phyloP scores from a whole-genome alignment of 1,140 invertebrate species.

The Neelides sp. region DNA sequence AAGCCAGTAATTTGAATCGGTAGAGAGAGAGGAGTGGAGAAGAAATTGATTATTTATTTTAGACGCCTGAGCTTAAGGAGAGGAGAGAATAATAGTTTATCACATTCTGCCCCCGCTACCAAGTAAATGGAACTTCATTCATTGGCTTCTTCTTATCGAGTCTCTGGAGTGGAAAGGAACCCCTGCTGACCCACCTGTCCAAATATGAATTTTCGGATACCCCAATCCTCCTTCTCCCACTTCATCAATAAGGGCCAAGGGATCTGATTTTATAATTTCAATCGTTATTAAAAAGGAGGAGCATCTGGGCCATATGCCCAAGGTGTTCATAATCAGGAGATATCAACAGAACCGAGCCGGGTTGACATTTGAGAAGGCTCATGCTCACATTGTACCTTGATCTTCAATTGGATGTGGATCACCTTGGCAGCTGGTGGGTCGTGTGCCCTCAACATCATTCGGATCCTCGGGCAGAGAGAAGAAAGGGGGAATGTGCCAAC shows the following conservation, averaged over 20 bases:
- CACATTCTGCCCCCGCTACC: neutral
- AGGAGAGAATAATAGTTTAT: neutral
- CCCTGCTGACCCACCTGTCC: slow-evolving; percentile 18
- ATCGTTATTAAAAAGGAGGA: too few species aligned
- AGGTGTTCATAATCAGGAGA: too few species aligned
- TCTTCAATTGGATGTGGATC: too few species aligned
- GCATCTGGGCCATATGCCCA: too few species aligned
- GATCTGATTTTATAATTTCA: too few species aligned
- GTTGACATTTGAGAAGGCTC: too few species aligned
- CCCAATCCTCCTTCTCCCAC: too few species aligned
- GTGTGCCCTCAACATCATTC: slow-evolving; percentile 19
- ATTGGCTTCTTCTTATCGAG: neutral
- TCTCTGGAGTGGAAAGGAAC: slow-evolving; percentile 8
- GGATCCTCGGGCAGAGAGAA: slow-evolving; percentile 13
- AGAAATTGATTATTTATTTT: slow-evolving; percentile 25
- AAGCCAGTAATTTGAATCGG: neutral
- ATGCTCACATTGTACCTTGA: too few species aligned
- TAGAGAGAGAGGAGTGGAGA: neutral
- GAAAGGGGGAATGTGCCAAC: too few species aligned
- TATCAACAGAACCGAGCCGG: too few species aligned
- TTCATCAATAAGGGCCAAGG: too few species aligned
- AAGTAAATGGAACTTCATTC: slow-evolving; percentile 2
- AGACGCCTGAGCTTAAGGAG: neutral
- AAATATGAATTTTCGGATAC: slow-evolving; percentile 26
- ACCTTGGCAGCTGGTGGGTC: slow-evolving; percentile 21